Percentiles rank a stretch among this genome's conserved stretches.
Evolutionary conservation across 2,888 invertebrate species (phyloP).

Genomic region (Drosophila paranaensis): DNA sequence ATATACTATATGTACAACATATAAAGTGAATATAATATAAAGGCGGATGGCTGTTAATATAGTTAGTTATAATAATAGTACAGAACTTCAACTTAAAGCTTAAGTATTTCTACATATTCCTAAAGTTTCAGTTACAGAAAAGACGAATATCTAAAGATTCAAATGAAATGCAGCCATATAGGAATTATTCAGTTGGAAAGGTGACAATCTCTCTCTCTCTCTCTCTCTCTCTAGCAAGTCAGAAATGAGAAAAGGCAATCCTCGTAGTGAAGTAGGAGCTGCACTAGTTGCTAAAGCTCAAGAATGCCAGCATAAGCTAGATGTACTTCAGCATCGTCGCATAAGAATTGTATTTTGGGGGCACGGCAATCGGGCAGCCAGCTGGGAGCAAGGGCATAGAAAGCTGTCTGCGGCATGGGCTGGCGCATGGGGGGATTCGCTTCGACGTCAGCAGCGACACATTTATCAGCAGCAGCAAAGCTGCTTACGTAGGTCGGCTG

Average conservation of each 20-base stretch:
- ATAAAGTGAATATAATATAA: too few relatives aligned
- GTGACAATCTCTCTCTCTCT: too few relatives aligned
- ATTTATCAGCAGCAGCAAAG: conserved; percentile 31
- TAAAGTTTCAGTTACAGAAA: too few relatives aligned
- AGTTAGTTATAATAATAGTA: too few relatives aligned
- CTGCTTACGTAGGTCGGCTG: conserved; percentile 14
- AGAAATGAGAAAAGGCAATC: not conserved
- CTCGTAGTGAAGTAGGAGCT: not conserved
- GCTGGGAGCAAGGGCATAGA: conserved; percentile 21
- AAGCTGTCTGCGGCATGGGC: not conserved
- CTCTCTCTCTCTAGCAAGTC: too few relatives aligned
- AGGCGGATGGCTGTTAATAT: not conserved
- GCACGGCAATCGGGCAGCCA: conserved; percentile 50
- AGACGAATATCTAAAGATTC: not conserved
- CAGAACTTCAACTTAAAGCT: not conserved
- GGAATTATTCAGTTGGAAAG: too few relatives aligned
- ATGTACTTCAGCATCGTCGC: too few relatives aligned
- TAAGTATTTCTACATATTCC: too few relatives aligned
- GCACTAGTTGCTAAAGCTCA: not conserved
- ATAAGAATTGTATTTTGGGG: conserved; percentile 46
- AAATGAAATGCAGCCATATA: not conserved
- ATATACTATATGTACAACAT: not conserved
- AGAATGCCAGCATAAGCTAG: not conserved
- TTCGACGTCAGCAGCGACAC: conserved; percentile 32
- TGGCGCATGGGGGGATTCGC: not conserved